A percentile compares a stretch with the other conserved stretches of the same genome.
phyloP scores from a whole-genome alignment of 2,113 vertebrate genomes.

The Cnemophilus loriae region DNA sequence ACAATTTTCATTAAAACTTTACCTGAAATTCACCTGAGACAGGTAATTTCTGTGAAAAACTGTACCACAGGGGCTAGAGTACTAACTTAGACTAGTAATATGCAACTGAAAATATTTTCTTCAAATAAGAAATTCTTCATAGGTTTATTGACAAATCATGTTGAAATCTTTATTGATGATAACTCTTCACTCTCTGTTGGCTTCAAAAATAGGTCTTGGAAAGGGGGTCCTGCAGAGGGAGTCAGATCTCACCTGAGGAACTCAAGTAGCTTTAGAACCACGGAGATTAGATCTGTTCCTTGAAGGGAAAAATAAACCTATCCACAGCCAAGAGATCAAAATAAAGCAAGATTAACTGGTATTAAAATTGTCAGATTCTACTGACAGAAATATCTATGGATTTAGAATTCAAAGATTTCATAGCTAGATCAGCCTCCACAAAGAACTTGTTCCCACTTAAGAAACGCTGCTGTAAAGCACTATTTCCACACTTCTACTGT shows the following conservation, averaged over 20 bases:
- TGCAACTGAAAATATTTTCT: neutral
- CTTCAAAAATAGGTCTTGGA: neutral
- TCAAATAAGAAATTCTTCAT: neutral
- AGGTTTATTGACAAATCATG: neutral
- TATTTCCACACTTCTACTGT: neutral
- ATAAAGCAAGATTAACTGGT: neutral
- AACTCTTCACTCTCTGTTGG: fast-evolving
- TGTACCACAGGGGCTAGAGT: neutral
- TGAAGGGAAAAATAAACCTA: neutral
- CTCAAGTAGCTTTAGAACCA: neutral
- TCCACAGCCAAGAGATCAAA: neutral
- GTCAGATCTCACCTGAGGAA: neutral
- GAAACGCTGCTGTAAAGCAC: neutral
- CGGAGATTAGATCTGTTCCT: neutral
- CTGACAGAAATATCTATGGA: neutral
- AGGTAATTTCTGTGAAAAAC: neutral
- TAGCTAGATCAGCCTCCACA: fast-evolving
- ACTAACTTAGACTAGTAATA: neutral
- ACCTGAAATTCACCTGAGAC: neutral
- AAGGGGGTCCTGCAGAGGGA: neutral
- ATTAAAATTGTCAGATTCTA: neutral
- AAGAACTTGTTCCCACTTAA: neutral
- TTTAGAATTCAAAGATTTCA: neutral
- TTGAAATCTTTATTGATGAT: neutral
- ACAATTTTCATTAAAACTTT: neutral